Evolutionary conservation across 2,113 vertebrate species (phyloP), one percentile per base, ranked within the genome.

Genomic region (Oncorhynchus gorbuscha): DNA sequence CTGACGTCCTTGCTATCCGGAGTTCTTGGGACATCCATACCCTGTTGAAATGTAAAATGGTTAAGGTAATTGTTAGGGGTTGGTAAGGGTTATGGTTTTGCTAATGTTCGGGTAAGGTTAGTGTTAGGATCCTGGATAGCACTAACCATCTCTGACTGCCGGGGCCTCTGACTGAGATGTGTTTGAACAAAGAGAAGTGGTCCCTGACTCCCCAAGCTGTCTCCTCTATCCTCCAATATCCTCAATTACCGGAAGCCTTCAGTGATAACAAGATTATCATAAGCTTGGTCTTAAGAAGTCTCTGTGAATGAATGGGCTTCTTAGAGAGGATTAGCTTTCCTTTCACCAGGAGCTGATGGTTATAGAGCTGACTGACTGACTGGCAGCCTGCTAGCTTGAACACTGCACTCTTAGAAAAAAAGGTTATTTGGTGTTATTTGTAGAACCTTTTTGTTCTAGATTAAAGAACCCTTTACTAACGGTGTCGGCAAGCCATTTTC

Each of bases 231-330:
- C 39, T 45, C 39, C 39, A 45, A 45, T 55, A 55, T 55, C 71
- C 24, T 79, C 86, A 72, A 80, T 86, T 89, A 84, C 59, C 80
- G 75, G 65, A 82, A 77, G 78, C 86, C 83, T 73, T 80, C 79
- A 83, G 85, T 11, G 83, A 89, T 90, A 91, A 90, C 90, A 82
- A 71, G 87, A 90, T 91, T 90, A 89, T 72, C 83, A 86, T 86
- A 89, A 89, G 84, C 84, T 55, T 55, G 85, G 83, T 88, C 83
- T 81, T 81, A 71, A 80, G 83, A 89, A 88, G 84, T 89, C 86
- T 79, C 74, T 51, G 75, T 85, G 91, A 89, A 89, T 86, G 91
- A 89, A 89, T 86, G 71, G 85, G 84, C 85, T 85, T 59, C 87
- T 86, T 85, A 86, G 84, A 90, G 86, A 89, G 77, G 86, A 83